Evolutionary conservation across 2,113 vertebrate species (phyloP), one percentile per base, ranked within the genome.

Genomic region (Nesogale talazaci): DNA sequence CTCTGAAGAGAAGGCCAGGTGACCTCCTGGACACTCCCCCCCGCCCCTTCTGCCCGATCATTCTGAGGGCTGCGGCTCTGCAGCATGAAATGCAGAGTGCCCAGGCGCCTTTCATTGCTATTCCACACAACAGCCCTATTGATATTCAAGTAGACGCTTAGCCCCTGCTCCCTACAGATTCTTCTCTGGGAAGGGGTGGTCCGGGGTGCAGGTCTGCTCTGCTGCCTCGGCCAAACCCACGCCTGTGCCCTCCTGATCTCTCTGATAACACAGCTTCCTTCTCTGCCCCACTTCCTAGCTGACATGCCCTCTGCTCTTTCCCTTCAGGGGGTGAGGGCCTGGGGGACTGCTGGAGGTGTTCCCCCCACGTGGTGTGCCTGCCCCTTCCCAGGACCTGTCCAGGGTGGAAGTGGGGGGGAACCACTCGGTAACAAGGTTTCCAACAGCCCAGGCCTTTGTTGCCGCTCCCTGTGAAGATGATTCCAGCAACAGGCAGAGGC

Each of bases 381-480:
- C 36, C 78, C 78, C 92, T 93, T 89, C 81, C 86, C 36, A 34
- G 82, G 75, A 65, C 89, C 80, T 19, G 36, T 63, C 75, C 5
- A 75, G 83, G 78, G 79, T n/a, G 52, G 25, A 34, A 31, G 9
- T 91, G 29, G 63, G 87, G 36, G 78, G 67, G 83, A 85, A 81
- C 31, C 72, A 65, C 86, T 91, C 1, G 2, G 78, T 57, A 86
- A 90, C 80, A 88, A 94, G 90, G 85, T 95, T 96, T 93, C 96
- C 42, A 90, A 88, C 88, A 93, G 93, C 88, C 89, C 14, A 1
- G 31, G 88, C 46, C 90, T 94, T 94, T 97, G 94, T 96, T 94
- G 95, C 94, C 83, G 90, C 89, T 94, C 87, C 65, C 46, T 36
- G 95, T 76, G 91, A 92, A 95, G 89, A 95, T 94, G 94, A 86